Base-by-base conservation (phyloP, 1,140 invertebrate genomes). In the Neodiprion lecontei region DNA sequence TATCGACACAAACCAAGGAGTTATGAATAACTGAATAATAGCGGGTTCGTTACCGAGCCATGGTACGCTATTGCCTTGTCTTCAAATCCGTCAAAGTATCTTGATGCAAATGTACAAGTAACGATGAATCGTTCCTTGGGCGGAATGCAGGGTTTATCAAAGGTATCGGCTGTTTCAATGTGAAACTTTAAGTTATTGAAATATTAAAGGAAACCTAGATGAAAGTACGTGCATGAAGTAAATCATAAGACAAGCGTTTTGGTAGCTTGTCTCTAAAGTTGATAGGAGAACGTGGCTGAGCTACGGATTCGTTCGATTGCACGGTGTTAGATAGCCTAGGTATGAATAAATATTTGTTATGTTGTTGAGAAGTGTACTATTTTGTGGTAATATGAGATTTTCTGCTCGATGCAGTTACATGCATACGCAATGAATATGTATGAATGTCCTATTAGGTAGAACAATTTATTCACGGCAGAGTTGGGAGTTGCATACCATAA, bases 261-360 rank as follows among this genome's bases (percentile, higher is more conserved):
- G n/a, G 11, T 17, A 61, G 53, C 53, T 61, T 61, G 53, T 61
- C 53, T 61, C 11, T 61, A 61, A 61, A 61, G 11, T 61, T 14
- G 53, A 14, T 61, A 61, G 53, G 9, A 8, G n/a, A 61, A 61
- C 11, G 53, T 61, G 53, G 53, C 53, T 14, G 53, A 61, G 53
- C 53, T 61, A 61, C 53, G 5, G 28, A 61, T 61, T 61, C 9
- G 53, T 61, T 61, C 53, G 9, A 61, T 7, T 17, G 53, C 53
- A 61, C 53, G 53, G 53, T 61, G 53, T 61, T 61, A 61, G 53
- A 61, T 61, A 61, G 53, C 9, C 53, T 61, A 61, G 11, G n/a
- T 14, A 61, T 61, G n/a, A 61, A 61, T 61, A 61, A 61, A 61
- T 61, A 61, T 14, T 61, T 61, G 53, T 61, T 61, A 61, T 61